Base-by-base conservation (phyloP, 2,888 invertebrate genomes). In the Myopa tessellatipennis region DNA sequence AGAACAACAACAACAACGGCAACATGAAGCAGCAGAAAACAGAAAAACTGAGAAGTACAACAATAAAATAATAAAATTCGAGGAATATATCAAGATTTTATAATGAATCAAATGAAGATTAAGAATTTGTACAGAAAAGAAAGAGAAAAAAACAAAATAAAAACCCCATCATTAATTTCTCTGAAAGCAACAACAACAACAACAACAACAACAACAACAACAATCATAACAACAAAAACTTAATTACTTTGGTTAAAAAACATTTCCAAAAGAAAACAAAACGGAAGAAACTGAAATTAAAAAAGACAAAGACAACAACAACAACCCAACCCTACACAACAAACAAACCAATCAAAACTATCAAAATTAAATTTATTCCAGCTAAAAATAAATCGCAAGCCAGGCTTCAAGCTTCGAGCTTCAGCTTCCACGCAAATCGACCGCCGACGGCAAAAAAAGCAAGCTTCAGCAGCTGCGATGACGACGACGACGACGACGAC, bases 231-330 rank as follows among this genome's bases (percentile, higher is more conserved):
- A 8, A 45, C n/a, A 18, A 61, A 61, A 61, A 26, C 26, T 61
- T 26, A 61, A 61, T 61, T 58, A 58, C 58, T 58, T 58, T 18
- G 26, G 26, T 26, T 50, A 50, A 50, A 10, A 50, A 26, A 45
- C 50, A 68, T 26, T 72, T 14, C 77, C 26, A 4, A 10, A 71
- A 71, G 50, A 34, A 38, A 74, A 36, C 45, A 65, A 74, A 65
- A 68, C 34, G n/a, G n/a, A n/a, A n/a, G n/a, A 78, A 81, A 84
- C 81, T 78, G 72, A 82, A 76, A 79, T 65, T 73, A 74, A 50
- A 38, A 68, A 65, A 65, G 8, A 38, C 36, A 65, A 65, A 34
- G 34, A 65, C 26, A 63, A 63, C 12, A 63, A 6, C 55, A 45
- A 45, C 45, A 8, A 6, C 6, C 12, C 16, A 58, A 18, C 16